Base-by-base conservation (phyloP, 1,140 invertebrate genomes). In the Wiebesia pumilae region DNA sequence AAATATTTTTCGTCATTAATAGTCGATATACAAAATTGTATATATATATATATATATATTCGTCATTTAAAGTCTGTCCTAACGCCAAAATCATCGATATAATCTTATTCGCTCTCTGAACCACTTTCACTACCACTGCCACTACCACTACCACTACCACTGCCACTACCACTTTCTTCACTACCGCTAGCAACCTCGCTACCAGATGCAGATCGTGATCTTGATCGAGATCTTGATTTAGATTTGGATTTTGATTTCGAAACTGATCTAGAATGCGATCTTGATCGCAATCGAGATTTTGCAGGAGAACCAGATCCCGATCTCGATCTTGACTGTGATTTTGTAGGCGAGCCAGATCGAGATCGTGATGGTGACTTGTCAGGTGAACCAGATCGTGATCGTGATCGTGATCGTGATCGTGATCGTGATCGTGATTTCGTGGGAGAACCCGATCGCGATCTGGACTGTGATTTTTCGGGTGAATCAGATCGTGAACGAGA, bases 51-150 rank as follows among this genome's bases (percentile, higher is more conserved):
- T 67, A 33, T n/a, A 69, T 47, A 33, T 81, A 43, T 69, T 47
- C 7, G 80, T 81, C 80, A 40, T n/a, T 43, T 40, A 6, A 81
- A 75, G 30, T 38, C 6, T 24, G 1, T 62, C 58, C 27, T 75
- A 40, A 47, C 65, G 16, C 19, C 43, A 47, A 84, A 54, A 73
- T 27, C 21, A 71, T 71, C 14, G 40, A 21, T 54, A 54, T 81
- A 62, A 35, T 38, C 27, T 92, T 86, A 94, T 84, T 94, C 92
- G 81, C 92, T 93, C 16, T 93, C 92, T 0, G 93, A 94, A 7
- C 89, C 93, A 73, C 91, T 92, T 83, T 90, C 92, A 51, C 90
- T 92, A 1, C 79, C 91, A 69, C 90, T 92, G 0, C 87, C 93
- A 62, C 90, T 92, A 10, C 90, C 91, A 71, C 91, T 92, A 35